Evolutionary conservation across 2,888 invertebrate species (phyloP).

Genomic region (Chrysina gloriosa): DNA sequence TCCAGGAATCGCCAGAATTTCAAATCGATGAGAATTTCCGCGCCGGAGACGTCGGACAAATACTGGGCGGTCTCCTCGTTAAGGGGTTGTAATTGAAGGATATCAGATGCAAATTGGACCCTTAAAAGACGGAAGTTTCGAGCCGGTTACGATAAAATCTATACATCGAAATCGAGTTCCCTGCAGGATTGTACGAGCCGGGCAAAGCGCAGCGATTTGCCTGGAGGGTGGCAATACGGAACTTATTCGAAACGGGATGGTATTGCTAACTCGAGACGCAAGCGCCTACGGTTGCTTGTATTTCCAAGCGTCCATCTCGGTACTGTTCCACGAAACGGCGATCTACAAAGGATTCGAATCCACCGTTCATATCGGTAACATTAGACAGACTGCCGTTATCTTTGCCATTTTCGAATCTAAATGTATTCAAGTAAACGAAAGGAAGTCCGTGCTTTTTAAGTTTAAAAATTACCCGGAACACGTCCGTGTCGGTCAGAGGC

Average conservation of each 20-base stretch:
- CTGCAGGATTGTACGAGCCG: conserved; percentile 87
- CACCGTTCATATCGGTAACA: conserved; percentile 95
- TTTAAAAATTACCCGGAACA: conserved; percentile 93
- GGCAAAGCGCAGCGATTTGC: conserved; percentile 89
- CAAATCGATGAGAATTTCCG: conserved; percentile 95
- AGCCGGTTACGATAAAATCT: conserved; percentile 81
- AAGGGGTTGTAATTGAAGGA: conserved; percentile 91
- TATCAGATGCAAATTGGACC: conserved; percentile 81
- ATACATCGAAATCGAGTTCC: conserved; percentile 94
- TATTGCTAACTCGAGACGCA: conserved; percentile 72
- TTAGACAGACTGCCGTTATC: conserved; percentile 94
- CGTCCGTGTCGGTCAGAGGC: conserved; percentile 80
- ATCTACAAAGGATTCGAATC: conserved; percentile 89
- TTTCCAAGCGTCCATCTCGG: conserved; percentile 86
- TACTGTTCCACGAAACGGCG: conserved; percentile 88
- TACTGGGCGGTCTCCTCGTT: conserved; percentile 86
- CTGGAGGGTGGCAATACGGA: conserved; percentile 73
- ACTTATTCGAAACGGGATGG: conserved; percentile 85
- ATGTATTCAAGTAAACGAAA: conserved; percentile 83
- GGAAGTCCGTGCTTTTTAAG: conserved; percentile 87
- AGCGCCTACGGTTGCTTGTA: conserved; percentile 61
- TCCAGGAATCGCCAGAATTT: conserved; percentile 81
- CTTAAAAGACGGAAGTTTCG: conserved; percentile 81
- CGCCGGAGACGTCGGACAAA: conserved; percentile 84
- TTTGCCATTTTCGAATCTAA: conserved; percentile 76